Conservation (phyloP, 2,113 vertebrate genomes). For the Taurulus bubalis region DNA sequence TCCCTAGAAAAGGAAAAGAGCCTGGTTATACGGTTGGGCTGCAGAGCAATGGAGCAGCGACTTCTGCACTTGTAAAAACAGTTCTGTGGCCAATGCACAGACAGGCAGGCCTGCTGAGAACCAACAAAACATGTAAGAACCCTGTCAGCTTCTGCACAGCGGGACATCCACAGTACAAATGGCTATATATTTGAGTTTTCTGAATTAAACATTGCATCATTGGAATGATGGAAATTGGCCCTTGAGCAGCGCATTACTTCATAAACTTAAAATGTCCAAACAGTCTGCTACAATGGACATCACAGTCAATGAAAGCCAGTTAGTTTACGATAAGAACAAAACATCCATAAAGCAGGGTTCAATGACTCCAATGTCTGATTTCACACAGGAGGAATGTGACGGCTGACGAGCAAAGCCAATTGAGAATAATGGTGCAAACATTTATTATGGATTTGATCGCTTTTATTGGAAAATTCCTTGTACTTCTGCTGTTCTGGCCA, state of each 20-base stretch:
- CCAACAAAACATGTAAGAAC: constrained; percentile 56
- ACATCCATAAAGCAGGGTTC: constrained; percentile 45
- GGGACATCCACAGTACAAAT: constrained; percentile 39
- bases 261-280: constrained; percentile 40
- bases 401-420: constrained; percentile 25
- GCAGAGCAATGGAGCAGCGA: constrained; percentile 82
- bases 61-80: constrained; percentile 84
- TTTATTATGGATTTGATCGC: constrained; percentile 46
- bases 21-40: constrained; percentile 80
- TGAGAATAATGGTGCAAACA: constrained; percentile 31
- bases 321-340: constrained; percentile 27
- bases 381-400: constrained; percentile 40
- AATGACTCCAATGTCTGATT: constrained; percentile 20
- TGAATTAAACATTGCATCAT: constrained; percentile 34
- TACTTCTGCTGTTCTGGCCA: constrained; percentile 23
- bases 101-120: constrained; percentile 64
- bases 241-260: constrained; percentile 28
- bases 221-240: constrained; percentile 32
- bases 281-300: constrained; percentile 33
- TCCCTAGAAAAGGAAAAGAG: constrained; percentile 77
- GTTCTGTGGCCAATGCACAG: constrained; percentile 74
- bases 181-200: constrained; percentile 10
- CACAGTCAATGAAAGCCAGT: background rate
- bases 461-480: constrained; percentile 61
- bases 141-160: constrained; percentile 26